Evolutionary conservation across 2,113 vertebrate genomes (phyloP).

Genomic region (Dipodomys merriami): DNA sequence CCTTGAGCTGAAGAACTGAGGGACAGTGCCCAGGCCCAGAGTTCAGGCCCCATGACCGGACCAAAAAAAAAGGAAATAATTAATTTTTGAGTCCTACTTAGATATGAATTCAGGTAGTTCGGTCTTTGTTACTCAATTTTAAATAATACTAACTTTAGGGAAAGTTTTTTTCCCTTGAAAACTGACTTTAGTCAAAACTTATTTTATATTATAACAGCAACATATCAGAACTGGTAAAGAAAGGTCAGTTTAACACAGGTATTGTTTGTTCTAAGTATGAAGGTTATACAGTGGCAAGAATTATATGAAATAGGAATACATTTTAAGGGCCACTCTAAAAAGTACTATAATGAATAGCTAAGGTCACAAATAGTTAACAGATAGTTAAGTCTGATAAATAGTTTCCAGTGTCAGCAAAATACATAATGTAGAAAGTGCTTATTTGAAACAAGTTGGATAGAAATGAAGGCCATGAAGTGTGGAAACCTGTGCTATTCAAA

Average conservation of each 20-base stretch:
- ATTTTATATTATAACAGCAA: neutral
- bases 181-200: neutral
- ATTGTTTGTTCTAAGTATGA: neutral
- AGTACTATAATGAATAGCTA: neutral
- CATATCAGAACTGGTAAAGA: constrained; percentile 10
- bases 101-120: neutral
- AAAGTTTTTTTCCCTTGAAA: neutral
- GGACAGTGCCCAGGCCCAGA: too few species aligned
- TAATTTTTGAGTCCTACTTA: constrained; percentile 20
- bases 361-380: constrained; percentile 42
- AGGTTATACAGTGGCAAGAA: neutral
- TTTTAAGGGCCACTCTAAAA: constrained; percentile 45
- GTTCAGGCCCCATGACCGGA: too few species aligned
- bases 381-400: constrained; percentile 1
- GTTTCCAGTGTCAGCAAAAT: neutral
- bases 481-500: constrained; percentile 12
- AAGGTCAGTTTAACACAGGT: constrained; percentile 28
- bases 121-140: constrained; percentile 3
- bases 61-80: neutral
- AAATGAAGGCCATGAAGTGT: neutral
- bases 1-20: too few species aligned
- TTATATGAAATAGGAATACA: neutral
- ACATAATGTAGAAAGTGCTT: constrained; percentile 38
- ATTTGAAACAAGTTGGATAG: constrained; percentile 44
- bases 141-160: constrained; percentile 3